Evolutionary conservation across 2,888 invertebrate genomes (phyloP).

Genomic region (Luperina nickerlii): DNA sequence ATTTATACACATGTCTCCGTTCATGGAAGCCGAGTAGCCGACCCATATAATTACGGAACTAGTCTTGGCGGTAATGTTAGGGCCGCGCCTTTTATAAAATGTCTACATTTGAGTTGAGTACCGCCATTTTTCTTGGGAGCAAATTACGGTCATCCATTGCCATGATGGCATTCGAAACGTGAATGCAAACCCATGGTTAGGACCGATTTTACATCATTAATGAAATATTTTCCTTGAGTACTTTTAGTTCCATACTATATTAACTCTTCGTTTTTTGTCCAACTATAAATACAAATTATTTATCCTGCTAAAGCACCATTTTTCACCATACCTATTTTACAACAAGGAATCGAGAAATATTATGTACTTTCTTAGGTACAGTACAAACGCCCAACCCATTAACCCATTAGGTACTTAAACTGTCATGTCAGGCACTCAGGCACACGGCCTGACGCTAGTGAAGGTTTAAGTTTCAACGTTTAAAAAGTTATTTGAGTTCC

Average conservation of each 20-base stretch:
- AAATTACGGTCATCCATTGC: slow-evolving; percentile 26
- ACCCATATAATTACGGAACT: slow-evolving; percentile 47
- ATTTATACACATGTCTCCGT: slow-evolving; percentile 23
- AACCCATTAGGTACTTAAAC: not conserved
- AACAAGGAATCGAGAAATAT: not conserved
- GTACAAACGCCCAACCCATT: not conserved
- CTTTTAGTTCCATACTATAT: not conserved
- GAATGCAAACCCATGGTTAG: slow-evolving; percentile 8
- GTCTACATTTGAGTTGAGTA: slow-evolving; percentile 25
- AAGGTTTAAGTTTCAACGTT: not conserved
- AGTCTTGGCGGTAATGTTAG: slow-evolving; percentile 33
- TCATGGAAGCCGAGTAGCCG: slow-evolving; percentile 4
- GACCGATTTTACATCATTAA: not conserved
- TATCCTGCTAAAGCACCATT: slow-evolving; percentile 2
- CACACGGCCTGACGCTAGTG: not conserved
- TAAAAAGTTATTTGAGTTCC: not conserved
- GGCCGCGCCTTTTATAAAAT: slow-evolving; percentile 15
- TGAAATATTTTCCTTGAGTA: not conserved
- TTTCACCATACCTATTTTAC: slow-evolving; percentile 1
- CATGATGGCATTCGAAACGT: slow-evolving; percentile 17
- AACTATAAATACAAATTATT: not conserved
- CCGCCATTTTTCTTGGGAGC: slow-evolving; percentile 37
- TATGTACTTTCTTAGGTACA: not conserved
- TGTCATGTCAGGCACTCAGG: not conserved
- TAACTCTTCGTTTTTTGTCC: slow-evolving; percentile 27